Percentiles rank a stretch among this genome's conserved stretches.
Evolutionary conservation across 37 sponge, comb jelly and placozoan genomes (phyloP).

Genomic region (Geodia barretti): DNA sequence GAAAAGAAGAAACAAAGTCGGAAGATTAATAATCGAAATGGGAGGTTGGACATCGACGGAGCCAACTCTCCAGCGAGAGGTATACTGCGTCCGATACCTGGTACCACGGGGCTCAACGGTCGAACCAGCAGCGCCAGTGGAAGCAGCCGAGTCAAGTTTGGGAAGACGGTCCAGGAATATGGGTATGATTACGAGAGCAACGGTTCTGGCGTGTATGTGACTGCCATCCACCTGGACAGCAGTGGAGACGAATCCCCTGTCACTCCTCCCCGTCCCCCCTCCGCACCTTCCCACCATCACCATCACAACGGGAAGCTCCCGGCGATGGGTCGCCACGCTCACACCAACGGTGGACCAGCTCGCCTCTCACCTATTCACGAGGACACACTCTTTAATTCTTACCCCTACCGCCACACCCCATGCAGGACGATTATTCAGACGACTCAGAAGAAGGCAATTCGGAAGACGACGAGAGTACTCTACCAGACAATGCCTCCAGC

Average conservation of each 20-base stretch:
- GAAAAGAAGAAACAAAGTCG: not conserved
- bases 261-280: not conserved
- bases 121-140: not conserved
- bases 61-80: not conserved
- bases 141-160: not conserved
- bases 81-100: not conserved
- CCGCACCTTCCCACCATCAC: not conserved
- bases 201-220: not conserved
- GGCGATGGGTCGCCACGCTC: not conserved
- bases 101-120: not conserved
- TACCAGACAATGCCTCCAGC: conserved; percentile 1
- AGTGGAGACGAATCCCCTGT: not conserved
- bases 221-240: not conserved
- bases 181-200: not conserved
- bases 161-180: not conserved
- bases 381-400: not conserved
- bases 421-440: not conserved
- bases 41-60: not conserved
- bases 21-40: not conserved
- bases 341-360: not conserved
- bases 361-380: not conserved
- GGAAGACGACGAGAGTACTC: not conserved
- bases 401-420: not conserved
- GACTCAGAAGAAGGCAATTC: not conserved
- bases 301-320: not conserved